Base-by-base conservation (phyloP, 2,113 vertebrate species). In the Pyrgilauda ruficollis region DNA sequence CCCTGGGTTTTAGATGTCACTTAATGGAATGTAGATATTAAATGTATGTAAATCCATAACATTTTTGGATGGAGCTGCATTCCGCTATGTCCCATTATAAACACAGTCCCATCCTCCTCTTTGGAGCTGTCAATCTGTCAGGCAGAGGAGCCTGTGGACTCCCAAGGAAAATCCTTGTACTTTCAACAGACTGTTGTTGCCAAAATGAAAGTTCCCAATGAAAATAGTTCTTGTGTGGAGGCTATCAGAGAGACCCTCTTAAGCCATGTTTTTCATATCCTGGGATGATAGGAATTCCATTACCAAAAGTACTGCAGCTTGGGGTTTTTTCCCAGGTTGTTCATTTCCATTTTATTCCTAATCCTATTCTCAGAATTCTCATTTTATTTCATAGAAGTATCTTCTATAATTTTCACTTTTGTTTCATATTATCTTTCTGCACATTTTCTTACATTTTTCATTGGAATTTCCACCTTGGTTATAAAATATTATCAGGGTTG, bases 11-110 rank as follows among this genome's bases (percentile, higher is more conserved):
- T 93, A 95, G 90, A 79, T 94, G 69, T 94, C 89, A 90, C 53
- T 89, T 91, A 94, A 86, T 95, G 92, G 93, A 95, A 96, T 59
- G 87, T 84, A 80, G 63, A 92, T 86, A 66, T 96, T 89, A 87
- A 89, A 89, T 96, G 95, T 92, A 95, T 97, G 91, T 93, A 91
- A 96, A 87, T 72, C 95, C 78, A 91, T 73, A 62, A 27, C 73
- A 82, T 92, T 96, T 94, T 74, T 70, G 84, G 80, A 79, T 87
- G 69, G 81, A 93, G 59, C 44, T 87, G 72, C 77, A 96, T 97
- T 95, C 61, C 58, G 26, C 69, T 52, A 30, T 61, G 73, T 93
- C 94, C 85, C 79, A 62, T 94, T 95, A 95, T 93, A 96, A 96
- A 96, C 90, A 95, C 41, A 17, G 72, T 61, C 80, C 73, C 88